phyloP scores from a whole-genome alignment of 1,140 invertebrate genomes.

The Drosophila sechellia region DNA sequence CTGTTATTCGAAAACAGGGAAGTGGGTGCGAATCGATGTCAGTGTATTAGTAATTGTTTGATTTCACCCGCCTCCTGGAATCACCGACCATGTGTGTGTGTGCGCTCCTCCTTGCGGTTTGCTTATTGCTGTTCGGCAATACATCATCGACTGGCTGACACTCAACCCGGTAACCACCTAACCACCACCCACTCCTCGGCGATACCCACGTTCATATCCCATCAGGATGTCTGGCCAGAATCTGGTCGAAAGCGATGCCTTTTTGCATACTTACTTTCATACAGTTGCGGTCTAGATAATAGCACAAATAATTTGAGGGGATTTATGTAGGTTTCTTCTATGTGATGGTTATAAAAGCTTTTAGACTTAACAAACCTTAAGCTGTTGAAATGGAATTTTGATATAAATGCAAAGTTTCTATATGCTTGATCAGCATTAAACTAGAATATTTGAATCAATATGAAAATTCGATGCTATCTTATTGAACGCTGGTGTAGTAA shows the following conservation, averaged over 20 bases:
- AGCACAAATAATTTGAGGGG: neutral
- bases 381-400: too few species aligned
- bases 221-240: slow-evolving; percentile 42
- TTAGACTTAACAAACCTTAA: too few species aligned
- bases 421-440: too few species aligned
- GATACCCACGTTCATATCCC: slow-evolving; percentile 9
- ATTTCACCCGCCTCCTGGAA: slow-evolving; percentile 26
- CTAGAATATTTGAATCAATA: too few species aligned
- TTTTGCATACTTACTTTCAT: slow-evolving; percentile 10
- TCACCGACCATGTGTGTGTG: slow-evolving; percentile 7
- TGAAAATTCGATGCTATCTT: too few species aligned
- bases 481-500: neutral
- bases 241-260: slow-evolving; percentile 29
- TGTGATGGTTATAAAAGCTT: too few species aligned
- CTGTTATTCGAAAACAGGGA: neutral
- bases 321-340: neutral
- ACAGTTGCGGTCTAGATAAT: slow-evolving; percentile 13
- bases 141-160: slow-evolving; percentile 71
- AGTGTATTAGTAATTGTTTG: slow-evolving; percentile 74
- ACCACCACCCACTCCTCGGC: too few species aligned
- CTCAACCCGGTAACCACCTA: slow-evolving; percentile 6
- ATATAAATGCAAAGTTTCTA: too few species aligned
- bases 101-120: slow-evolving; percentile 61
- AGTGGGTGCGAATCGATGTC: slow-evolving; percentile 44
- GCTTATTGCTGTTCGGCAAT: slow-evolving; percentile 73